These are phyloP conservation scores for Lycia hirtaria DNA, from an alignment of 2,888 invertebrate genomes.

Conservation along the genomic window DNA sequence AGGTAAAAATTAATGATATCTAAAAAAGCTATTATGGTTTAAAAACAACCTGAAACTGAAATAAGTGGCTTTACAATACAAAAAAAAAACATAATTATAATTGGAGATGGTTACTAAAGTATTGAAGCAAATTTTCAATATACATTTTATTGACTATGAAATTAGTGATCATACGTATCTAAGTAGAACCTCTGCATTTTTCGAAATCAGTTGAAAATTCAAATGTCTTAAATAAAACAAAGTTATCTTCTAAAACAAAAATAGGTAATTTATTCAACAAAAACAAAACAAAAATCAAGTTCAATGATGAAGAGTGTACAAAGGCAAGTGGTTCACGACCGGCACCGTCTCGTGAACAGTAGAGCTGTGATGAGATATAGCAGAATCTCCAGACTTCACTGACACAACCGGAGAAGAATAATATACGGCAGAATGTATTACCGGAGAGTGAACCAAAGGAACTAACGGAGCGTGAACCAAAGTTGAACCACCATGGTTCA, in stretches of 20 bases:
- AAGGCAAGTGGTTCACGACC: slow-evolving; percentile 54
- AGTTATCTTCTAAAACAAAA: slow-evolving; percentile 12
- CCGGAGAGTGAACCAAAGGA: slow-evolving; percentile 23
- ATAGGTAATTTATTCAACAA: slow-evolving; percentile 40
- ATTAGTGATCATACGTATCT: too few species aligned
- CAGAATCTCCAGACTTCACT: slow-evolving; percentile 67
- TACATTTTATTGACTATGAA: too few species aligned
- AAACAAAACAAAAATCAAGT: slow-evolving; percentile 34
- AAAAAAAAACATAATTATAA: too few species aligned
- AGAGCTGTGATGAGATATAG: slow-evolving; percentile 80
- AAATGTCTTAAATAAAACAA: neutral
- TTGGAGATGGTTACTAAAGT: too few species aligned
- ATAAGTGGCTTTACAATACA: too few species aligned
- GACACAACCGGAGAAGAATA: slow-evolving; percentile 55
- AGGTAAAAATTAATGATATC: too few species aligned
- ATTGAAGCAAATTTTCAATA: too few species aligned
- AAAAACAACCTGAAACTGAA: too few species aligned
- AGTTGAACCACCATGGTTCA: slow-evolving; percentile 58
- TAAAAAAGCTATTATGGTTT: too few species aligned
- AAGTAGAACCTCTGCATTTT: too few species aligned
- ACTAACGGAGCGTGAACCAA: slow-evolving; percentile 45
- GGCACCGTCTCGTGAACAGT: slow-evolving; percentile 73
- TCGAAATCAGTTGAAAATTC: too few species aligned
- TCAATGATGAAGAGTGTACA: slow-evolving; percentile 61
- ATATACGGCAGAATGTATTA: slow-evolving; percentile 51